Conservation (phyloP, 92 coral and sea anemone species). For the Epizoanthus illoricatus region DNA sequence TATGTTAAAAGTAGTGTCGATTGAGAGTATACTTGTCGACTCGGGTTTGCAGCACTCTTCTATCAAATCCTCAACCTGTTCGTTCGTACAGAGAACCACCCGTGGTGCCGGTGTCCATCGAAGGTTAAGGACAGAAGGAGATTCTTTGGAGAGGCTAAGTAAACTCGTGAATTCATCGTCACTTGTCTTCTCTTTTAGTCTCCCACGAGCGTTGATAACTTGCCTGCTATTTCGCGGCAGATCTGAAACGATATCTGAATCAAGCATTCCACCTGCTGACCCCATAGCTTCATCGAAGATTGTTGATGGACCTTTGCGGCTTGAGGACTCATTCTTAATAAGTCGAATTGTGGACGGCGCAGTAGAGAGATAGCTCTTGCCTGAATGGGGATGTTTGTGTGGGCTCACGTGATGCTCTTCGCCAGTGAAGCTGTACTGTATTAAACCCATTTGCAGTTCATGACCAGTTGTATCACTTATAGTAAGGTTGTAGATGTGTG, state of each 20-base stretch:
- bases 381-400: conserved; percentile 58
- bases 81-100: conserved; percentile 41
- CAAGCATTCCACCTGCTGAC: conserved; percentile 54
- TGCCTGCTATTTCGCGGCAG: conserved; percentile 59
- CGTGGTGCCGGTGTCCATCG: conserved; percentile 62
- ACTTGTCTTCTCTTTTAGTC: conserved; percentile 26
- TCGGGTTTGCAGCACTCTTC: conserved; percentile 37
- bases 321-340: conserved; percentile 15
- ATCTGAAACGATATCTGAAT: conserved; percentile 48
- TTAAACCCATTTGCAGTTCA: conserved; percentile 48
- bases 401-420: conserved; percentile 66
- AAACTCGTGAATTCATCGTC: conserved; percentile 28
- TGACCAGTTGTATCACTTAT: conserved; percentile 39
- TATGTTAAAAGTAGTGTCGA: conserved; percentile 57
- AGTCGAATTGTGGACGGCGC: conserved; percentile 47
- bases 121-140: conserved; percentile 26
- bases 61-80: conserved; percentile 43
- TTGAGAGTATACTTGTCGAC: conserved; percentile 45
- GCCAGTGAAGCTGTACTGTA: conserved; percentile 49
- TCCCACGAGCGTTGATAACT: conserved; percentile 38
- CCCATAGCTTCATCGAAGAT: conserved; percentile 51
- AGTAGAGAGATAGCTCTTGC: conserved; percentile 52
- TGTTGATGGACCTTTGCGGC: conserved; percentile 56
- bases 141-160: conserved; percentile 18
- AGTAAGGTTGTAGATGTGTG: conserved; percentile 49